A percentile compares a stretch with the other conserved stretches of the same genome.
These are phyloP conservation scores for Drosophila athabasca DNA, from an alignment of 1,140 invertebrate species.

Conservation along the genomic window DNA sequence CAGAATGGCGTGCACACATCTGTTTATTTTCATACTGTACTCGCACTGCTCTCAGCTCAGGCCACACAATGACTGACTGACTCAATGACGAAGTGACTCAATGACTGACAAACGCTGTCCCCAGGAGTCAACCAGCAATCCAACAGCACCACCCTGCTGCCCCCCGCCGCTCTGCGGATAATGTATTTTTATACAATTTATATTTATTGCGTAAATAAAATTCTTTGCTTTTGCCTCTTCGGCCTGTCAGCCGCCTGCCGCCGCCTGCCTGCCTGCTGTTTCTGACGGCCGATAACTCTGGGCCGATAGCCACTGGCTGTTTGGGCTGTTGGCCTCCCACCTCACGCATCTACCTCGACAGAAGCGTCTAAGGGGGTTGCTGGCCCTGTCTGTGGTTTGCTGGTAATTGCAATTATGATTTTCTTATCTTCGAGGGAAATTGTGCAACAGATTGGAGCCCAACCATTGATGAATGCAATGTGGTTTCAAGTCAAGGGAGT, in stretches of 20 bases:
- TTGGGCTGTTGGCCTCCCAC: too few species aligned
- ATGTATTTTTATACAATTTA: constrained; percentile 57
- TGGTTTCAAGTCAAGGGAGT: too few species aligned
- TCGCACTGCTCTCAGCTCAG: constrained; percentile 14
- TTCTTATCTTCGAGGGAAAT: too few species aligned
- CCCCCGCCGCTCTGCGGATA: neutral
- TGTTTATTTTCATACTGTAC: constrained; percentile 66
- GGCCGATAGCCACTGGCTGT: constrained; percentile 12
- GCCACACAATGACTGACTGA: constrained; percentile 32
- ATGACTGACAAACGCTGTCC: neutral
- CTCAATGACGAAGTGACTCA: neutral
- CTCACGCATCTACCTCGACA: too few species aligned
- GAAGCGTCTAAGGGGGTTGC: too few species aligned
- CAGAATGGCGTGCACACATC: constrained; percentile 55
- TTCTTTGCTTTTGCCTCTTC: constrained; percentile 14
- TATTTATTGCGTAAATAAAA: constrained; percentile 68
- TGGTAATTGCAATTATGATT: constrained; percentile 28
- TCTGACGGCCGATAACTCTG: constrained; percentile 20
- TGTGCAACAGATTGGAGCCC: too few species aligned
- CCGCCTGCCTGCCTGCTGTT: constrained; percentile 1
- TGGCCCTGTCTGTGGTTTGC: too few species aligned
- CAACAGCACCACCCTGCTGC: constrained; percentile 4
- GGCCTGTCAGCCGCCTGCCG: too few species aligned
- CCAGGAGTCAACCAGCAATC: constrained; percentile 5
- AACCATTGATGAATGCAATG: too few species aligned